phyloP scores from a whole-genome alignment of 2,113 vertebrate genomes.

The Poeciliopsis prolifica region DNA sequence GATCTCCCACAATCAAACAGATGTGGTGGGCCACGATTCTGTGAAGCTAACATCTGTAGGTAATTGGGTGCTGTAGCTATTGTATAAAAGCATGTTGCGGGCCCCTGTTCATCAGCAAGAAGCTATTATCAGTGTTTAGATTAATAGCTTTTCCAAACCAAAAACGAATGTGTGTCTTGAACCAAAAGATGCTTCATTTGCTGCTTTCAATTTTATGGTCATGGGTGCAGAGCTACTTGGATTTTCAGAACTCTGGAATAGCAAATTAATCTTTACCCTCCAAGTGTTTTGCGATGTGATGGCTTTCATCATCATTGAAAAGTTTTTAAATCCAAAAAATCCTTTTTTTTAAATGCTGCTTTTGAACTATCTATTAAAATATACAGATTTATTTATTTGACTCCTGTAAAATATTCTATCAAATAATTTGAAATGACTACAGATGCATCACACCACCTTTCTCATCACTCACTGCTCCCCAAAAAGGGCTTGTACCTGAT shows the following conservation, averaged over 20 bases:
- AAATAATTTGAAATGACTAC: conserved; percentile 37
- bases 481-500: conserved; percentile 17
- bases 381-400: background rate
- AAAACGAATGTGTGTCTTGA: conserved; percentile 47
- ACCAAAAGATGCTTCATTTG: conserved; percentile 32
- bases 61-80: conserved; percentile 77
- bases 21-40: conserved; percentile 73
- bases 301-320: background rate
- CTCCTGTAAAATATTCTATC: conserved; percentile 24
- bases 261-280: conserved; percentile 3
- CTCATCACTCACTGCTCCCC: background rate
- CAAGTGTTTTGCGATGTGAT: background rate
- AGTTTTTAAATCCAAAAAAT: background rate
- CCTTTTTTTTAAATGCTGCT: background rate
- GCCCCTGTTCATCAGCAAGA: conserved; percentile 64
- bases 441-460: background rate
- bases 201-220: conserved; percentile 30
- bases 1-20: conserved; percentile 78
- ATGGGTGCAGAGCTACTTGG: conserved; percentile 5
- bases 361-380: background rate
- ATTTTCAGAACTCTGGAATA: conserved; percentile 24
- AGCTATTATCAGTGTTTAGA: conserved; percentile 76
- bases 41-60: conserved; percentile 78
- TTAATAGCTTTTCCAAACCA: conserved; percentile 64
- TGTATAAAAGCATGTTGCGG: conserved; percentile 69